Evolutionary conservation across 2,888 invertebrate genomes (phyloP).

Genomic region (Aphodius granarius): DNA sequence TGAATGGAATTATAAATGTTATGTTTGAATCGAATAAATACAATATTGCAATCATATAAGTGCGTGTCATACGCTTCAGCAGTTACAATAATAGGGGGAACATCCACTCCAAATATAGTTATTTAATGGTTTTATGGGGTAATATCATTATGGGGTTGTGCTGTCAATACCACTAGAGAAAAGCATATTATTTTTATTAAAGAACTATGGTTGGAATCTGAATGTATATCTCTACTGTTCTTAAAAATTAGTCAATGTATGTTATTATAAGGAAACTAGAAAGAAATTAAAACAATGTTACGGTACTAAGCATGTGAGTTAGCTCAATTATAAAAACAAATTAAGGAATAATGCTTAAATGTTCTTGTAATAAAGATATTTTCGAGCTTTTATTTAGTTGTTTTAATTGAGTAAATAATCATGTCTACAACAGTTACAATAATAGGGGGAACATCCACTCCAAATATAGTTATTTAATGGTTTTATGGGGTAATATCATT

Average conservation of each 20-base stretch:
- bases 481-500: background rate
- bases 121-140: background rate
- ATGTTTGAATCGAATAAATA: background rate
- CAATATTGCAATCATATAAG: background rate
- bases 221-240: too few relatives aligned
- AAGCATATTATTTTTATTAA: background rate
- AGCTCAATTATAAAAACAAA: too few relatives aligned
- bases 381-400: too few relatives aligned
- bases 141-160: background rate
- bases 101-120: background rate
- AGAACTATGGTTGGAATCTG: too few relatives aligned
- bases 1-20: background rate
- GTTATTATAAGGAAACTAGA: too few relatives aligned
- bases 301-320: too few relatives aligned
- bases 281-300: too few relatives aligned
- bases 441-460: background rate
- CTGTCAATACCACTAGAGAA: background rate
- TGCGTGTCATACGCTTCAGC: background rate
- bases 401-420: background rate
- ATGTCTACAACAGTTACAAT: background rate
- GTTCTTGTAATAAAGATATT: too few relatives aligned
- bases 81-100: background rate
- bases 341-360: too few relatives aligned
- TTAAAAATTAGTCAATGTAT: too few relatives aligned
- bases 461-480: background rate